Evolutionary conservation across 2,888 invertebrate genomes (phyloP), one percentile per base, ranked within the genome.

Genomic region (Calliopum simillimum): DNA sequence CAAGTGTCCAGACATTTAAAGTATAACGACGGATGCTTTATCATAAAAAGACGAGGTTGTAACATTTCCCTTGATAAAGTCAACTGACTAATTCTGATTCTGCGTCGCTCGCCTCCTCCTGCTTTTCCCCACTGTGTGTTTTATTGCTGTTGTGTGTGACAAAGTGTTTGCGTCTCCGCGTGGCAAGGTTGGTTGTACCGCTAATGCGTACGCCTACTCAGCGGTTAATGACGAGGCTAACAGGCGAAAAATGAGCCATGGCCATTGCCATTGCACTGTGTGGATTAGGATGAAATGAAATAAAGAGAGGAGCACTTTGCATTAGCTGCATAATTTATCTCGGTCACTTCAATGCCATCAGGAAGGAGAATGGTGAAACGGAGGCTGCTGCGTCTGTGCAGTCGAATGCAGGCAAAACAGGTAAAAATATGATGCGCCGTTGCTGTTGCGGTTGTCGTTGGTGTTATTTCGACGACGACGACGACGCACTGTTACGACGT

Each of bases 271-370:
- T 65, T 70, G 70, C 70, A 56, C 61, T 69, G 61, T 72, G 72
- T 68, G 49, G 63, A 71, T 13, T 33, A 25, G 13, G 33, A 55
- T 44, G 51, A 56, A 58, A 41, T 64, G 70, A 74, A 62, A 71
- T 74, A 75, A 73, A 84, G 82, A 83, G 81, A 80, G 82, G 81
- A 83, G 82, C 85, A 84, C 84, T 84, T 85, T 84, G 83, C 85
- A 84, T 84, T 84, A 82, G 85, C 83, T 83, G 82, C 82, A 85
- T 84, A 85, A 84, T 84, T 85, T 85, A 84, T 84, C 84, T 84
- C 81, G 79, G 78, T 79, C 80, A 71, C 53, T 64, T 14, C 51
- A 19, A n/a, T 49, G 49, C 16, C 8, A 19, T 33, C 33, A 21
- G 13, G 16, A 12, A 21, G 61, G 61, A 44, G 23, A 46, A 47